Base-by-base conservation (phyloP, 1,140 invertebrate genomes). In the Eupristina koningsbergeri region DNA sequence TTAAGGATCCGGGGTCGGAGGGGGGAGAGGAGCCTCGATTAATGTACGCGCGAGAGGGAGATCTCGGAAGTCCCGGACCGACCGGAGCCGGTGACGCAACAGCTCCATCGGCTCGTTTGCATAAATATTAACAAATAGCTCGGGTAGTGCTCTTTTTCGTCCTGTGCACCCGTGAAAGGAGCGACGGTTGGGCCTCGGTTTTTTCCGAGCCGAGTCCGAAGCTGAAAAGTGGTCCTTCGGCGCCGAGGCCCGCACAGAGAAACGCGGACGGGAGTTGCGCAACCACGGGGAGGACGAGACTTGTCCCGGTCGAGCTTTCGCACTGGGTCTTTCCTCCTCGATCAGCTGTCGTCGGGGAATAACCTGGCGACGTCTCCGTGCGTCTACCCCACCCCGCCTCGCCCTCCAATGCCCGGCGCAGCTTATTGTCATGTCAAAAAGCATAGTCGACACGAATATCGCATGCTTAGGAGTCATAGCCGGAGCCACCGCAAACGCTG, bases 61-160 rank as follows among this genome's bases (percentile, higher is more conserved):
- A 73, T 73, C 69, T 73, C 69, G 69, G 69, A 73, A 73, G 69
- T 41, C 6, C 39, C 13, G 8, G 7, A 36, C 13, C 36, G 39
- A 8, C 8, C 6, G 41, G 26, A 45, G 41, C 39, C 26, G 29
- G 47, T 47, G 71, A 74, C 71, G 71, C 71, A 74, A 74, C 26
- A 74, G 71, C 26, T 74, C 41, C 22, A 45, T n/a, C 71, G 71
- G 17, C 22, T 47, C 41, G 26, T 74, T 73, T 73, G 69, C 69
- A 73, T 73, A n/a, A 73, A 73, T 73, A 73, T 73, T 73, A 73
- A 73, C 69, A 39, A 39, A 22, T n/a, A 8, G 39, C 41, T 47
- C 22, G 39, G 19, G 6, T 47, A n/a, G n/a, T 19, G 5, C 71
- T 17, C 47, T n/a, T n/a, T 22, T 74, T 29, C 15, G 17, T 36